Conservation (phyloP, 1,140 invertebrate genomes). For the Berghia stephanieae region DNA sequence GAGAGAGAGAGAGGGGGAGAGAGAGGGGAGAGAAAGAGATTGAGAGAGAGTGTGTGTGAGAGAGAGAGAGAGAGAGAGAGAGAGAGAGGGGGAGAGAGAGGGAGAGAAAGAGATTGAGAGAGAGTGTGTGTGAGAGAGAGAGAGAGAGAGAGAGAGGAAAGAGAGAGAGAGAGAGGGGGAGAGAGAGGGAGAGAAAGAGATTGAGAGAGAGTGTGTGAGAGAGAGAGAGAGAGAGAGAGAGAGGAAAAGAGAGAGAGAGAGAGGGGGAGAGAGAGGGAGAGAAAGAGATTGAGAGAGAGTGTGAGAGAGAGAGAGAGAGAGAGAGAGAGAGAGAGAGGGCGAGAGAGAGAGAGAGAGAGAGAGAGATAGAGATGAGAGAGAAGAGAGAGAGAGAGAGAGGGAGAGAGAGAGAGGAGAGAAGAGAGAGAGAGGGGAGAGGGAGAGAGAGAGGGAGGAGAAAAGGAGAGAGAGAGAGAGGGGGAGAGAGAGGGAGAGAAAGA, state of each 20-base stretch:
- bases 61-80: conserved; percentile 13
- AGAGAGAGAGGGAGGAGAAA: not conserved
- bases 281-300: conserved; percentile 26
- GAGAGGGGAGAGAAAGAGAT: too few species aligned
- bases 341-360: conserved; percentile 13
- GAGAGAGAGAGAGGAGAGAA: not conserved
- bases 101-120: not conserved
- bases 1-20: not conserved
- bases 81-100: not conserved
- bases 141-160: not conserved
- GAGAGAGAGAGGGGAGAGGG: not conserved
- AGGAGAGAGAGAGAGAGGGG: not conserved
- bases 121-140: too few species aligned
- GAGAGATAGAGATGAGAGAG: not conserved
- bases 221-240: not conserved
- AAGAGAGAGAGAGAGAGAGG: not conserved
- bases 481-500: conserved; percentile 19
- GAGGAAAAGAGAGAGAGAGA: not conserved
- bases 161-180: conserved; percentile 23
- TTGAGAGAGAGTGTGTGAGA: not conserved
- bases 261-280: conserved; percentile 5
- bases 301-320: conserved; percentile 24
- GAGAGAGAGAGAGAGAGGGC: conserved; percentile 13
- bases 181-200: conserved; percentile 9
- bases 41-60: too few species aligned